Base-by-base conservation (phyloP, 1,140 invertebrate genomes). In the Dinothrombium tinctorium region DNA sequence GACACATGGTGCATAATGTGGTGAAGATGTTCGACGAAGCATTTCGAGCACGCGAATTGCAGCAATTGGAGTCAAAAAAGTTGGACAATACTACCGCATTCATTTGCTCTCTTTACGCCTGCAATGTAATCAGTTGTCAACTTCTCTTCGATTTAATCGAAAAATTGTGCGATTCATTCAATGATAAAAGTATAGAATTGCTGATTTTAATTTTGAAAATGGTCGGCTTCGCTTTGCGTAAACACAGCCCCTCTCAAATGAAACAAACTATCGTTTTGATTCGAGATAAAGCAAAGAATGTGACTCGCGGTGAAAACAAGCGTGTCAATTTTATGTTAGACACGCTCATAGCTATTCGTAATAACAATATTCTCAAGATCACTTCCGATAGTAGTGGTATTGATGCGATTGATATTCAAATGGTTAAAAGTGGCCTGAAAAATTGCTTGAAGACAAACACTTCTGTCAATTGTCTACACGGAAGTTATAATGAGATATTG, bases 171-270 rank as follows among this genome's bases (percentile, higher is more conserved):
- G 21, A 42, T 11, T 11, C 12, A 20, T 42, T 48, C 31, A 39
- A 46, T 22, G 33, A 24, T 12, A 48, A 48, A 31, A 37, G 28
- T 4, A 42, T 48, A 17, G 44, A 48, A 45, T 14, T 48, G 8
- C 31, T 48, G 25, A 15, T 49, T 11, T 19, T 37, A 1, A 35
- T 23, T 14, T 20, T 48, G 2, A 45, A 39, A 31, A 25, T 36
- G 28, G 23, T 46, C 8, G 46, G 46, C 4, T 48, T 45, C 26
- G 9, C 33, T 1, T 36, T 48, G 14, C 31, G 46, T 1, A 47
- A 41, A 46, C 33, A 41, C 14, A 29, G 46, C 28, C 21, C 46
- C 23, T 2, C 20, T 25, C 33, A 23, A 32, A 42, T 45, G 46
- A 46, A 42, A 26, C 9, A 41, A 28, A 14, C 42, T 6, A 46